Percentiles rank a stretch among this genome's conserved stretches.
Evolutionary conservation across 2,888 invertebrate genomes (phyloP).

Genomic region (Idaea dimidiata): DNA sequence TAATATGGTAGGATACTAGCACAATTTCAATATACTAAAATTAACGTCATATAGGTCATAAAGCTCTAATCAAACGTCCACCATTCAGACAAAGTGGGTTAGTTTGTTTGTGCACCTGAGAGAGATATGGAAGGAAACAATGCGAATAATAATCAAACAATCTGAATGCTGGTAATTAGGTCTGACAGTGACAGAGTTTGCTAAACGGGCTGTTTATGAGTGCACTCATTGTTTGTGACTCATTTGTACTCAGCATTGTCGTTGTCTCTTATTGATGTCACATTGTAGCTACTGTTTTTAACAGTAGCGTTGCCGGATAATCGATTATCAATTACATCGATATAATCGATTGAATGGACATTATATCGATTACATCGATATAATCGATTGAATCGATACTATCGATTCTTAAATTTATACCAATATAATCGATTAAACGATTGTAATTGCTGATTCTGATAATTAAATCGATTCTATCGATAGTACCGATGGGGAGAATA

Average conservation of each 20-base stretch:
- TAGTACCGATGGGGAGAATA: too few species aligned
- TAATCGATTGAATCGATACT: too few species aligned
- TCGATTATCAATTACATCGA: too few species aligned
- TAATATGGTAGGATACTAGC: too few species aligned
- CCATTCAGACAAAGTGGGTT: conserved; percentile 16
- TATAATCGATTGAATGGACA: too few species aligned
- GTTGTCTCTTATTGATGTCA: conserved; percentile 51
- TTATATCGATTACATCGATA: too few species aligned
- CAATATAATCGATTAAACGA: too few species aligned
- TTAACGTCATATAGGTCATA: background rate
- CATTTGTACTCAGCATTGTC: conserved; percentile 66
- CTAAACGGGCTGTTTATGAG: conserved; percentile 55
- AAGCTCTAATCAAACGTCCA: conserved; percentile 5
- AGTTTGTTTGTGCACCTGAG: conserved; percentile 21
- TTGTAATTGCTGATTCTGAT: too few species aligned
- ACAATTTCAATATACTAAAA: too few species aligned
- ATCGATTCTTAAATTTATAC: too few species aligned
- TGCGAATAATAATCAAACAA: conserved; percentile 75
- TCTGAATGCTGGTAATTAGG: conserved; percentile 75
- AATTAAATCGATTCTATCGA: too few species aligned
- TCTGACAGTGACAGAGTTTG: conserved; percentile 71
- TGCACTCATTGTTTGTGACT: conserved; percentile 63
- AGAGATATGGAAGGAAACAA: conserved; percentile 61
- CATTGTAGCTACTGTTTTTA: background rate
- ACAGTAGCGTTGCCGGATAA: too few species aligned